Base-by-base conservation (phyloP, 1,140 invertebrate species). In the Bacillus rossius region DNA sequence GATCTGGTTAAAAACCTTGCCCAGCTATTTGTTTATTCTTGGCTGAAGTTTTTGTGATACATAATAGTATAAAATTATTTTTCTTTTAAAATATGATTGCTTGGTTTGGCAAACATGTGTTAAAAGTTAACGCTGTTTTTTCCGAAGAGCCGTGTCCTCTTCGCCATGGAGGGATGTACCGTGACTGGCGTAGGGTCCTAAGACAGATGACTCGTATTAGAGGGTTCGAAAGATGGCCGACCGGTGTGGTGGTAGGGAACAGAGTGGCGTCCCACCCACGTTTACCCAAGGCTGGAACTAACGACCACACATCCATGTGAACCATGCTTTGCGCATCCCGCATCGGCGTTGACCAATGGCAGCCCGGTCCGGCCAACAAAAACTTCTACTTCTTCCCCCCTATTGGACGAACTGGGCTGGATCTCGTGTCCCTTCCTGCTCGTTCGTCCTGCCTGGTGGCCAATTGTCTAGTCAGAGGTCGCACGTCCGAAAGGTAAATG, bases 61-160 rank as follows among this genome's bases (percentile, higher is more conserved):
- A 34, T 34, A 34, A 10, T 34, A 34, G 29, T 34, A 10, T 34
- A 7, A 7, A 7, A 34, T 7, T 10, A 34, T 34, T 34, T 34
- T 34, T 7, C 4, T 34, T 34, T 34, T 7, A 4, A 34, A 34
- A 34, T 34, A 34, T 34, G 10, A 34, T 34, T n/a, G 26, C 43
- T n/a, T 55, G 53, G 29, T 55, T 10, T 10, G 25, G 22, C 53
- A 50, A 50, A 34, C 38, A 55, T 57, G 55, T 57, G 26, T 25
- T 57, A 66, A 56, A 48, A 38, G 40, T 49, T 75, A 72, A 74
- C 76, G 73, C 74, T 77, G 72, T 76, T 77, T 74, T 78, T 77
- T 77, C 71, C 74, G 73, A 77, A 78, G 77, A 78, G 75, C 70
- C 73, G 71, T 76, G 71, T 73, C 75, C 76, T 77, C 76, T 77